Conservation (phyloP, 1,140 invertebrate genomes). For the Drosophila seguyi region DNA sequence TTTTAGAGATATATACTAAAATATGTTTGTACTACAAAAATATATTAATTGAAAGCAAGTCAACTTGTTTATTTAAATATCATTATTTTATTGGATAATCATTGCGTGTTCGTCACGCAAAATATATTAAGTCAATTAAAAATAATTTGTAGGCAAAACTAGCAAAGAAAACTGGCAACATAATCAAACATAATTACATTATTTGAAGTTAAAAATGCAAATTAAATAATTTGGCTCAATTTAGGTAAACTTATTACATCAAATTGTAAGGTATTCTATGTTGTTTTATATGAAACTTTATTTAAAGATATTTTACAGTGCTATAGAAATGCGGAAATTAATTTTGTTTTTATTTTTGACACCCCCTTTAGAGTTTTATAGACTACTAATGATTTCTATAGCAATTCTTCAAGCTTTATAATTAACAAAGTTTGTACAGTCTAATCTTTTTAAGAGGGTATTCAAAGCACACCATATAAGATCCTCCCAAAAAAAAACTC, state of each 20-base stretch:
- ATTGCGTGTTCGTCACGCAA: neutral
- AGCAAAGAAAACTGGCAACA: neutral
- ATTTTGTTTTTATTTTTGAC: too few species aligned
- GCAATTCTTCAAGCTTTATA: neutral
- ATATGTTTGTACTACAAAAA: neutral
- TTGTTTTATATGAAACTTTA: too few species aligned
- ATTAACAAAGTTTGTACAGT: fast-evolving
- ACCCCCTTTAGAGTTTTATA: too few species aligned
- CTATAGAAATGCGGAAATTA: too few species aligned
- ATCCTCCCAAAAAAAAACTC: neutral
- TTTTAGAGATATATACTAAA: neutral
- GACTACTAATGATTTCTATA: neutral
- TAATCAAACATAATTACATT: neutral
- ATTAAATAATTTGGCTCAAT: neutral
- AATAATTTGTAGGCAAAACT: neutral
- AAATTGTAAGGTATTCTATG: neutral
- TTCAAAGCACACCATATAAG: neutral
- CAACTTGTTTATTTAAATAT: neutral
- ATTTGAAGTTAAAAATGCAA: neutral
- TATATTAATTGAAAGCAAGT: neutral
- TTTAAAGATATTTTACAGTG: too few species aligned
- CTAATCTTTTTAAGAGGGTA: neutral
- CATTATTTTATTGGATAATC: neutral
- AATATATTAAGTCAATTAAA: neutral
- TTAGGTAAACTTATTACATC: neutral